Evolutionary conservation across 2,888 invertebrate species (phyloP).

Genomic region (Trachelus troglodyta): DNA sequence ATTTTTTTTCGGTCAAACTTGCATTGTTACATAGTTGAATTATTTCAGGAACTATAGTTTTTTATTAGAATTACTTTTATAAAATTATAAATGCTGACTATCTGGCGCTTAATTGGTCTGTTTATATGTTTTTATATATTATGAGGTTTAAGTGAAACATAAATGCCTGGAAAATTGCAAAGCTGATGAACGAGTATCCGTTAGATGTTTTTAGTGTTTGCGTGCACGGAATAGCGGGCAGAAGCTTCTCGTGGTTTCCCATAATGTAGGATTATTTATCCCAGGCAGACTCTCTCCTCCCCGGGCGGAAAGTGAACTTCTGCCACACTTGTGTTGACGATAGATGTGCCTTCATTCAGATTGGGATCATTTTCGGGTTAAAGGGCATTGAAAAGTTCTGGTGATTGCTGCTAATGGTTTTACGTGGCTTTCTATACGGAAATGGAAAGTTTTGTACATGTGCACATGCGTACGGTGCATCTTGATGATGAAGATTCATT

Average conservation of each 20-base stretch:
- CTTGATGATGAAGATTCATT: constrained; percentile 30
- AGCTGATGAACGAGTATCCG: background rate
- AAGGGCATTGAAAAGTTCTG: constrained; percentile 54
- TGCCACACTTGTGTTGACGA: background rate
- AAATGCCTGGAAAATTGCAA: background rate
- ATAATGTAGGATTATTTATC: constrained; percentile 32
- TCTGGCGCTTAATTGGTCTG: too few relatives aligned
- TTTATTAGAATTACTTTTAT: background rate
- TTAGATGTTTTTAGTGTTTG: background rate
- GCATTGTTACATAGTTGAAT: background rate
- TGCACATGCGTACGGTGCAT: background rate
- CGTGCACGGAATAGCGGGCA: constrained; percentile 49
- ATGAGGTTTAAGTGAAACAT: background rate
- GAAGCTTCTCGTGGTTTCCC: constrained; percentile 51
- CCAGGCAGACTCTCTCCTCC: constrained; percentile 61
- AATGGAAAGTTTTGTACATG: background rate
- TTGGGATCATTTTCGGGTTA: constrained; percentile 51
- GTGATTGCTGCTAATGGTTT: constrained; percentile 42
- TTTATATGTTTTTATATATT: background rate
- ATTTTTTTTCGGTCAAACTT: background rate
- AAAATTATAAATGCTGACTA: background rate
- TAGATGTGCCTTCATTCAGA: background rate
- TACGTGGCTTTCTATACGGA: background rate
- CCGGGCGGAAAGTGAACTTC: constrained; percentile 62
- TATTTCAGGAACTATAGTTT: background rate